Conservation (phyloP, 2,888 invertebrate species). For the Drosophila planitibia region DNA sequence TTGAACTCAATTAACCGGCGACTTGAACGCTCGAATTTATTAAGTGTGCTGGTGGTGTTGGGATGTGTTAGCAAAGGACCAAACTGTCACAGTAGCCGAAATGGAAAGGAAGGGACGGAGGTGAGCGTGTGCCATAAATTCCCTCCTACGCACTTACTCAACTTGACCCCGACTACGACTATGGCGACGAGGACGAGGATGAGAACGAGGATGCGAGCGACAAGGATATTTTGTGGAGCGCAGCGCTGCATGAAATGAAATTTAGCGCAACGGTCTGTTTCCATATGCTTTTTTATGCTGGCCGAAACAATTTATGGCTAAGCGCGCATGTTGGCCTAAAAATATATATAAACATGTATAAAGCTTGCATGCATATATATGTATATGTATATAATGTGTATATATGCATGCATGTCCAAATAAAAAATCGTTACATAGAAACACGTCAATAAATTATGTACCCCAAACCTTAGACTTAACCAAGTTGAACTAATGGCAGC, state of each 20-base stretch:
- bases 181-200: not conserved
- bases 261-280: conserved; percentile 68
- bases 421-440: conserved; percentile 63
- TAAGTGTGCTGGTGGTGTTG: conserved; percentile 3
- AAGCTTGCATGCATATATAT: conserved; percentile 19
- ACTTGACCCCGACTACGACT: conserved; percentile 61
- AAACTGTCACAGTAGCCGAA: conserved; percentile 9
- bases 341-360: conserved; percentile 32
- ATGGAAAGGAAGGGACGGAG: not conserved
- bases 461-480: conserved; percentile 53
- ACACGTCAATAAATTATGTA: conserved; percentile 74
- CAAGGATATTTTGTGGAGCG: conserved; percentile 46
- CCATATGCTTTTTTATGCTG: conserved; percentile 40
- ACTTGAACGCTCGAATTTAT: conserved; percentile 52
- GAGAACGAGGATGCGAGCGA: conserved; percentile 7
- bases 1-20: conserved; percentile 73
- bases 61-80: conserved; percentile 6
- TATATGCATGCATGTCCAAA: conserved; percentile 16
- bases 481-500: conserved; percentile 69
- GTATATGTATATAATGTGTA: not conserved
- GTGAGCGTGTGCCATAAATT: conserved; percentile 56
- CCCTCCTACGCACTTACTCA: conserved; percentile 61
- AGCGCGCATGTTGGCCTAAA: conserved; percentile 74
- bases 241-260: conserved; percentile 75
- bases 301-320: conserved; percentile 74